Evolutionary conservation across 2,888 invertebrate genomes (phyloP).

Genomic region (Cataglyphis cursor): DNA sequence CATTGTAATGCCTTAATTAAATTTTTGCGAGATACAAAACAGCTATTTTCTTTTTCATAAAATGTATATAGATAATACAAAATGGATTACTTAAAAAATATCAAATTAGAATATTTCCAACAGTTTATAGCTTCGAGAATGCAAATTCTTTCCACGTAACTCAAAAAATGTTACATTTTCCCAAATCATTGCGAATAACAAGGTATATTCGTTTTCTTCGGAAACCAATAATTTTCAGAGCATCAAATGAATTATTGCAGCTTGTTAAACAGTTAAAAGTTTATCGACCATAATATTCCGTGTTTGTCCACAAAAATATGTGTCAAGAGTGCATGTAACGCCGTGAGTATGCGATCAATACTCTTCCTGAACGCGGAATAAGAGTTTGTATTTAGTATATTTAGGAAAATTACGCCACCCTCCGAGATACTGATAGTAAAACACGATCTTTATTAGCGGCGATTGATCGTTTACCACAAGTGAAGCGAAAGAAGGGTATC

Average conservation of each 20-base stretch:
- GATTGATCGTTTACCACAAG: slow-evolving; percentile 12
- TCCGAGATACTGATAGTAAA: slow-evolving; percentile 47
- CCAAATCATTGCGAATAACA: not conserved
- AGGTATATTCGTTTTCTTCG: not conserved
- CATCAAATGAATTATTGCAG: slow-evolving; percentile 35
- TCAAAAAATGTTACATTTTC: not conserved
- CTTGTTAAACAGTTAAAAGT: slow-evolving; percentile 48
- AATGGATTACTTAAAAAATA: not conserved
- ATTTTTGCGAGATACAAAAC: not conserved
- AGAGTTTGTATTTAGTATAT: slow-evolving; percentile 63
- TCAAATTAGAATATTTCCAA: not conserved
- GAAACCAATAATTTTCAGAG: not conserved
- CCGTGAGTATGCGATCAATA: slow-evolving; percentile 40
- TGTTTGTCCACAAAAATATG: slow-evolving; percentile 61
- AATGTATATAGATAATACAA: not conserved
- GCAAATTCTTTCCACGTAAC: not conserved
- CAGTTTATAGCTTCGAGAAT: not conserved
- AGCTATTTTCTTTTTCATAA: not conserved
- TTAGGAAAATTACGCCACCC: slow-evolving; percentile 59
- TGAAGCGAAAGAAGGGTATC: not conserved
- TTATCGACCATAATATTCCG: slow-evolving; percentile 54
- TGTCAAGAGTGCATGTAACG: slow-evolving; percentile 49
- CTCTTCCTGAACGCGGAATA: slow-evolving; percentile 52
- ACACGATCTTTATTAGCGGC: slow-evolving; percentile 9
- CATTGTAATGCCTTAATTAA: not conserved